Conservation (phyloP, 2,888 invertebrate species). For the Catocala nupta region DNA sequence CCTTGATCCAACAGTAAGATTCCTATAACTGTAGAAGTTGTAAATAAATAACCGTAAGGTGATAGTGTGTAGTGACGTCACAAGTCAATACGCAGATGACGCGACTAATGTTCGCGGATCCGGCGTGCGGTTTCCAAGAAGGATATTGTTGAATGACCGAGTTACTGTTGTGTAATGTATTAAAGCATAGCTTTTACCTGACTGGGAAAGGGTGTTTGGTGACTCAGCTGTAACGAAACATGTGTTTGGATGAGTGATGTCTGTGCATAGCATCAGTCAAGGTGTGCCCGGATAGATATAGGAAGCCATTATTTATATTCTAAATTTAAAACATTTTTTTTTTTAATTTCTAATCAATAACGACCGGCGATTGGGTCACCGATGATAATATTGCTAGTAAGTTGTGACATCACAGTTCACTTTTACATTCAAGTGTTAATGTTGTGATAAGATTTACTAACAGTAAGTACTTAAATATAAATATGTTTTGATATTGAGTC, state of each 20-base stretch:
- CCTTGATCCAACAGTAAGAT: constrained; percentile 3
- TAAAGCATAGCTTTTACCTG: constrained; percentile 14
- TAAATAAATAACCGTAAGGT: constrained; percentile 30
- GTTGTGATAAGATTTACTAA: too few relatives aligned
- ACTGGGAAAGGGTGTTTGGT: constrained; percentile 17
- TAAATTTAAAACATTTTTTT: too few relatives aligned
- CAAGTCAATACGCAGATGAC: constrained; percentile 47
- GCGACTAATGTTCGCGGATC: constrained; percentile 56
- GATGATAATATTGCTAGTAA: too few relatives aligned
- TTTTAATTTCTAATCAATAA: too few relatives aligned
- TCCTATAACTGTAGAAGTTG: constrained; percentile 30
- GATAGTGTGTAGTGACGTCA: constrained; percentile 45
- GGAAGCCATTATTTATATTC: too few relatives aligned
- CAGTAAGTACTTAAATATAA: too few relatives aligned
- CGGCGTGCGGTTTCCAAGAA: constrained; percentile 52
- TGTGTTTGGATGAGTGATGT: neutral
- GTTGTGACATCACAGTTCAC: too few relatives aligned
- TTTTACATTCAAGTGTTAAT: too few relatives aligned
- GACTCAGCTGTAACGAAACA: constrained; percentile 4
- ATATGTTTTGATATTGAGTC: too few relatives aligned
- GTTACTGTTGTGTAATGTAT: constrained; percentile 35
- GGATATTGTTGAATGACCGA: constrained; percentile 27
- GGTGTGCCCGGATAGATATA: too few relatives aligned
- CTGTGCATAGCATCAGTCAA: neutral
- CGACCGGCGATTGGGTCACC: too few relatives aligned